Evolutionary conservation across 2,113 vertebrate genomes (phyloP).

Genomic region (Dasypus novemcinctus): DNA sequence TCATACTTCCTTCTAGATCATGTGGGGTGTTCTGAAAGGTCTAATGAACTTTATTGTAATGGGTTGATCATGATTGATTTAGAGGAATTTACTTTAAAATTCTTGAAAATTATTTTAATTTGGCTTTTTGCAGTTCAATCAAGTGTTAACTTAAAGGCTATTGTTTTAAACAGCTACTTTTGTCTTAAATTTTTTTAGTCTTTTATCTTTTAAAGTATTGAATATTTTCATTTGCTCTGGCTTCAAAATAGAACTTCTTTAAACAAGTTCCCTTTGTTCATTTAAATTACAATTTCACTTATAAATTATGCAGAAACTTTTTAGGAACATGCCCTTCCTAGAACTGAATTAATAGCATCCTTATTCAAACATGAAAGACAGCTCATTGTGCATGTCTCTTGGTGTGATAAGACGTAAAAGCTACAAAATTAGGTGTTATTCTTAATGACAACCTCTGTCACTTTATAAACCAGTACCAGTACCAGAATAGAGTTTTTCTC

Average conservation of each 20-base stretch:
- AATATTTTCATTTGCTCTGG: not conserved
- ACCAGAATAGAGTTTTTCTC: not conserved
- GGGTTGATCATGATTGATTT: conserved; percentile 13
- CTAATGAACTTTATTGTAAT: not conserved
- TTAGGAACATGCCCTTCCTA: not conserved
- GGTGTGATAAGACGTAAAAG: not conserved
- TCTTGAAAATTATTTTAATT: conserved; percentile 17
- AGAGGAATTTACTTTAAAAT: not conserved
- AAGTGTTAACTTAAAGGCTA: not conserved
- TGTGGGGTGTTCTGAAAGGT: not conserved
- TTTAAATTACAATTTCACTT: conserved; percentile 22
- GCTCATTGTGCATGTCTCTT: conserved; percentile 9
- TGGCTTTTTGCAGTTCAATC: not conserved
- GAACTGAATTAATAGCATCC: not conserved
- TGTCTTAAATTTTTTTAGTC: not conserved
- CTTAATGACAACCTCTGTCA: not conserved
- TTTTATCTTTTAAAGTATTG: not conserved
- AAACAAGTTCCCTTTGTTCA: not conserved
- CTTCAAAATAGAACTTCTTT: not conserved
- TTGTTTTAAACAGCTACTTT: not conserved
- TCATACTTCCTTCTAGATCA: not conserved
- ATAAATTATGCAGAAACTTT: not conserved
- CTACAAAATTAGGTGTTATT: not conserved
- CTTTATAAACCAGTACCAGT: not conserved
- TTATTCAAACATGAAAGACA: conserved; percentile 21